Conservation (phyloP, 2,113 vertebrate genomes). For the Labeo rohita region DNA sequence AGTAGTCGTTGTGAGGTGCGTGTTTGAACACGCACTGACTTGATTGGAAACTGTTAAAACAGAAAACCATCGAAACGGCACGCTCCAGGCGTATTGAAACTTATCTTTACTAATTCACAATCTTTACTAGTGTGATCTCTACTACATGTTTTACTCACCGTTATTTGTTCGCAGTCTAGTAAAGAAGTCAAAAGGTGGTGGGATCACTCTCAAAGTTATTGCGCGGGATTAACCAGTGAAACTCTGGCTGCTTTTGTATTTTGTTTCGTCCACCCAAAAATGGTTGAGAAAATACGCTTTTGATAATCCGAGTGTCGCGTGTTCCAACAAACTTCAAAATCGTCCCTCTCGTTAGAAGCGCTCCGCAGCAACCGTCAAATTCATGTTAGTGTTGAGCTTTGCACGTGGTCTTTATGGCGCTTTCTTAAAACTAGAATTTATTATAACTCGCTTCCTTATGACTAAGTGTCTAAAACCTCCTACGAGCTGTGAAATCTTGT, state of each 20-base stretch:
- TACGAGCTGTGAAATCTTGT: not conserved
- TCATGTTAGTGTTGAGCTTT: not conserved
- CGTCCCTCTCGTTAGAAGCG: not conserved
- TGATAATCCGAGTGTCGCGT: conserved; percentile 45
- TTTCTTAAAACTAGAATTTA: not conserved
- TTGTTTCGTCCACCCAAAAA: conserved; percentile 15
- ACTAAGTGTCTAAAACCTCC: not conserved
- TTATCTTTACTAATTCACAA: not conserved
- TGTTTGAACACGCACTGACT: not conserved
- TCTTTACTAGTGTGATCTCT: not conserved
- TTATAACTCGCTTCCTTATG: not conserved
- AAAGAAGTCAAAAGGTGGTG: not conserved
- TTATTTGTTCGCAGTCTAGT: not conserved
- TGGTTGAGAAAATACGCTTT: conserved; percentile 6
- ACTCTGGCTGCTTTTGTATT: not conserved
- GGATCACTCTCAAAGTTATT: not conserved
- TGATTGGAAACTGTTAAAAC: not conserved
- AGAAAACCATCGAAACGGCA: not conserved
- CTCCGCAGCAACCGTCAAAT: not conserved
- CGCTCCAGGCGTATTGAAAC: not conserved
- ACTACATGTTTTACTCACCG: conserved; percentile 9
- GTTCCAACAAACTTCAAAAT: conserved; percentile 41
- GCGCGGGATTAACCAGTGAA: not conserved
- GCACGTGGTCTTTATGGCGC: not conserved
- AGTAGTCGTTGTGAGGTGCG: not conserved